Base-by-base conservation (phyloP, 2,888 invertebrate genomes). In the Caenorhabditis becei region DNA sequence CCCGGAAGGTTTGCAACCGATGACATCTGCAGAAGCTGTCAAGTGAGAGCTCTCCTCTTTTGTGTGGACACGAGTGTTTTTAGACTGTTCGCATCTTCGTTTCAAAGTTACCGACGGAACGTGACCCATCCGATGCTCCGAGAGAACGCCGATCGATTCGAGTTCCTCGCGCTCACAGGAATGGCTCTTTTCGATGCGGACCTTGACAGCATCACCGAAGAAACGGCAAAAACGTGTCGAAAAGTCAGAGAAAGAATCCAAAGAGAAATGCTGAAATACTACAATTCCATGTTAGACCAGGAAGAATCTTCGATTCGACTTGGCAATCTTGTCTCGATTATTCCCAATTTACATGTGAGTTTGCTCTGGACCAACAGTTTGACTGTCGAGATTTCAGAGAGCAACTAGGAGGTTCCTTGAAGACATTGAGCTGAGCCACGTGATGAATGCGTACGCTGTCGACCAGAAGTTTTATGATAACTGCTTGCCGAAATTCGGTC, bases 71-170 rank as follows among this genome's bases (percentile, higher is more conserved):
- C 5, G 1, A 2, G 26, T 16, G 18, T 16, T 44, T 71, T 23
- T 26, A 71, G 71, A 62, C 37, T 75, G 59, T 75, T 63, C 24
- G 65, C 74, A 1, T 63, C 74, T 1, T 63, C 63, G 1, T 75
- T 63, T 28, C 65, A 66, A 44, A 63, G 51, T n/a, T 75, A 63
- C 23, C 66, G 63, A 5, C 51, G 74, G 4, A 75, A 75, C 23
- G 74, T 75, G 24, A 75, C 74, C 8, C 59, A 59, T 47, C 75
- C 75, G n/a, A 75, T 75, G 75, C 16, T 75, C 3, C 58, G 75
- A 23, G 75, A 75, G 35, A 66, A 75, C 7, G 37, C 61, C 1
- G 65, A 75, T 20, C 65, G 63, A 10, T 63, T 75, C 32, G 74
- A 75, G n/a, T 75, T 75, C 24, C 32, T 75, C 10, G 67, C 75